Evolutionary conservation across 2,888 invertebrate species (phyloP).

Genomic region (Caenorhabditis auriculariae): DNA sequence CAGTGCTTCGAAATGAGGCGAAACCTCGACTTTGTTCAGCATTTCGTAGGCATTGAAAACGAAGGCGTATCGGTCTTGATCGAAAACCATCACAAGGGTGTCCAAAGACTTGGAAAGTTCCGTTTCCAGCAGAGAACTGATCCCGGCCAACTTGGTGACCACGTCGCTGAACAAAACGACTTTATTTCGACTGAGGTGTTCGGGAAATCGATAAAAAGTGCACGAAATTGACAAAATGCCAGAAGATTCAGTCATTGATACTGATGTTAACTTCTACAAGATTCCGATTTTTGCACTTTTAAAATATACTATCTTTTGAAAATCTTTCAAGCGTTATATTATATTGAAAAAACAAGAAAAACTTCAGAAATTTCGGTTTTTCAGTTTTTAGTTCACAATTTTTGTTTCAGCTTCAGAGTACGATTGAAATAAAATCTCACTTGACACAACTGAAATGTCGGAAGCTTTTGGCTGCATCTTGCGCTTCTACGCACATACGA

Average conservation of each 20-base stretch:
- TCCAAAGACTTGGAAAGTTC: slow-evolving; percentile 43
- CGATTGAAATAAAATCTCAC: slow-evolving; percentile 15
- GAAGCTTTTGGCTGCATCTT: slow-evolving; percentile 37
- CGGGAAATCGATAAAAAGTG: too few relatives aligned
- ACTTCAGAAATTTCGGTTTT: too few relatives aligned
- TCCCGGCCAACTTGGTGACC: slow-evolving; percentile 26
- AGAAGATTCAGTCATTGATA: too few relatives aligned
- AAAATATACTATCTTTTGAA: too few relatives aligned
- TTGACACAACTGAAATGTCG: slow-evolving; percentile 41
- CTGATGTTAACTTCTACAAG: too few relatives aligned
- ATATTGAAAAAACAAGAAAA: too few relatives aligned
- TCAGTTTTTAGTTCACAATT: too few relatives aligned
- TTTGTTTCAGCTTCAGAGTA: not conserved
- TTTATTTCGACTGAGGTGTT: not conserved
- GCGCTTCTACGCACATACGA: slow-evolving; percentile 44
- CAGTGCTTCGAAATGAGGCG: not conserved
- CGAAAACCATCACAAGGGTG: slow-evolving; percentile 69
- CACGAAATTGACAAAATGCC: too few relatives aligned
- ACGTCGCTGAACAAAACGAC: slow-evolving; percentile 31
- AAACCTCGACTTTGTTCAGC: slow-evolving; percentile 78
- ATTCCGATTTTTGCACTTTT: too few relatives aligned
- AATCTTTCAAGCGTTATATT: too few relatives aligned
- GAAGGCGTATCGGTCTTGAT: slow-evolving; percentile 78
- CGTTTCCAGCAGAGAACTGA: slow-evolving; percentile 29
- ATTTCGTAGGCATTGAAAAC: slow-evolving; percentile 84